These are phyloP conservation scores for Ibidorhyncha struthersii DNA, from an alignment of 2,113 vertebrate genomes.

Conservation along the genomic window DNA sequence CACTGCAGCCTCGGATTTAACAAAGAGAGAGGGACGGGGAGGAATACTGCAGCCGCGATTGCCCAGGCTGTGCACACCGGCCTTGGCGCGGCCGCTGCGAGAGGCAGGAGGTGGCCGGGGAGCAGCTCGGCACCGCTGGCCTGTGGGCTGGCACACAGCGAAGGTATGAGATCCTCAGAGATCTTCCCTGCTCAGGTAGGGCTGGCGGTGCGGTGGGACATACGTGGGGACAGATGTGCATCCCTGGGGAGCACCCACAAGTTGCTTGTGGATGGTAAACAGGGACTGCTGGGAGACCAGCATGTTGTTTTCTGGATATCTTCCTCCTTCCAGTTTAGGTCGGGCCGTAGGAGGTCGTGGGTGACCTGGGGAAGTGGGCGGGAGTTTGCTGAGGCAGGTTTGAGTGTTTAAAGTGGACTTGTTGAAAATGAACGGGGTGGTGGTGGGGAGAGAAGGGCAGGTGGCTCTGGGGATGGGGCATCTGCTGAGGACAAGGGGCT, in stretches of 20 bases:
- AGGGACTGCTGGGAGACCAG: rapidly evolving
- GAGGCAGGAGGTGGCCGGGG: background rate
- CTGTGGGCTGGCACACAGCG: rapidly evolving
- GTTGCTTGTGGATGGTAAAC: rapidly evolving
- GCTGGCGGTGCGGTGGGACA: rapidly evolving
- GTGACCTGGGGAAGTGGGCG: background rate
- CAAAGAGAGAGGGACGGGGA: background rate
- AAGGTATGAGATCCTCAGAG: background rate
- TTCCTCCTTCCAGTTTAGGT: background rate
- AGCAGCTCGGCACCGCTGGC: rapidly evolving
- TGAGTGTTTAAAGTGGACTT: background rate
- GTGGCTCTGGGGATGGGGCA: background rate
- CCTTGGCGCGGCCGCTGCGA: background rate
- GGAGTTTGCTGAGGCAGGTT: background rate
- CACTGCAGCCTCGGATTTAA: background rate
- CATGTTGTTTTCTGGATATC: rapidly evolving
- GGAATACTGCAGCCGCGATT: background rate
- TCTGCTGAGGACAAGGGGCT: background rate
- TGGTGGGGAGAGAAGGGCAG: rapidly evolving
- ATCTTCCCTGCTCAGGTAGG: background rate
- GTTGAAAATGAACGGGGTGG: background rate
- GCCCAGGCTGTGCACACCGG: rapidly evolving
- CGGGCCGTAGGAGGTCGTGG: background rate
- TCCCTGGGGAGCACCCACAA: background rate
- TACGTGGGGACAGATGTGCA: rapidly evolving